A percentile compares a stretch with the other conserved stretches of the same genome.
These are phyloP conservation scores for Ephestia elutella DNA, from an alignment of 1,140 invertebrate species.

Conservation along the genomic window DNA sequence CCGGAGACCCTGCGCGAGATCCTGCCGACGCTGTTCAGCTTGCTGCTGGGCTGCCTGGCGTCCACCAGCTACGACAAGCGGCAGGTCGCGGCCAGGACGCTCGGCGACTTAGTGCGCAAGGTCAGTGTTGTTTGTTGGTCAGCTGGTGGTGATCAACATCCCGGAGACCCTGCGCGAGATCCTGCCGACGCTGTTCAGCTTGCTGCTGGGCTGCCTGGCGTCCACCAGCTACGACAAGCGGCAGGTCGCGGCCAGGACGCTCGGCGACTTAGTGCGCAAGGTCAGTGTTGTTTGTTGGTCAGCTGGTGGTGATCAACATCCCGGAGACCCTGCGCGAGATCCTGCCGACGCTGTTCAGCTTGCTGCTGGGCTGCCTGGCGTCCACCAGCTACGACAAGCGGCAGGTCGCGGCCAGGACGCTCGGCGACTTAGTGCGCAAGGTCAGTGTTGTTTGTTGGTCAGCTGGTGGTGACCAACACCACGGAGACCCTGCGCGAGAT, in stretches of 20 bases:
- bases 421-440: slow-evolving; percentile 98
- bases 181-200: slow-evolving; percentile 93
- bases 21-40: slow-evolving; percentile 93
- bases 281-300: slow-evolving; percentile 22
- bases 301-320: slow-evolving; percentile 96
- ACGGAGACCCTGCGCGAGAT: slow-evolving; percentile 96
- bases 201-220: slow-evolving; percentile 93
- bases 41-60: slow-evolving; percentile 93
- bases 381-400: slow-evolving; percentile 97
- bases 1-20: slow-evolving; percentile 97
- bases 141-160: slow-evolving; percentile 96
- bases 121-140: slow-evolving; percentile 21
- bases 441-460: slow-evolving; percentile 22
- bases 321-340: slow-evolving; percentile 96
- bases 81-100: slow-evolving; percentile 95
- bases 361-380: slow-evolving; percentile 93
- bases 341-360: slow-evolving; percentile 93
- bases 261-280: slow-evolving; percentile 98
- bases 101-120: slow-evolving; percentile 98
- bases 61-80: slow-evolving; percentile 97
- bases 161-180: slow-evolving; percentile 96
- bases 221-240: slow-evolving; percentile 97
- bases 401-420: slow-evolving; percentile 94
- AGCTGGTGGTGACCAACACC: slow-evolving; percentile 96
- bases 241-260: slow-evolving; percentile 94